Evolutionary conservation across 1,140 invertebrate species (phyloP), one percentile per base, ranked within the genome.

Genomic region (Myzus persicae): DNA sequence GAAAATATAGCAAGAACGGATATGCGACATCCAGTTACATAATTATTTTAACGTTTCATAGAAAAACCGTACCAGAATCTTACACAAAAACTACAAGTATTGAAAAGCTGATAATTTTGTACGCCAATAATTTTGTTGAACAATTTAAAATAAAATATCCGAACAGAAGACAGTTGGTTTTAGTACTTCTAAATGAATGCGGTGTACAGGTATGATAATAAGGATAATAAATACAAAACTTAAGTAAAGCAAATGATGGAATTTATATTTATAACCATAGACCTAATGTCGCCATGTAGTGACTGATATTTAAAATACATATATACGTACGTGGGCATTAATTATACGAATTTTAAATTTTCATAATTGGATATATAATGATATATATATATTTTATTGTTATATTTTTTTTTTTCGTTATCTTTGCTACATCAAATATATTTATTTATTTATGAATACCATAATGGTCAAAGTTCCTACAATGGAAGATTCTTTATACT

Each of bases 131-230:
- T 95, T 99, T 98, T 95, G 96, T 98, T 87, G 96, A 96, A 94
- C 98, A 98, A 94, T 98, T 97, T 96, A 95, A 95, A 38, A 95
- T 96, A 93, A 95, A 96, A 89, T 97, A 97, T 95, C 96, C 96
- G 3, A 95, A 97, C 90, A 96, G 97, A 93, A 97, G 97, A 94
- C 97, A 97, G 20, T 94, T 98, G 81, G 95, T 98, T 51, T 95
- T 99, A 31, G 97, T 97, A 44, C 96, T 97, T 84, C 96, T 97
- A 82, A 99, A 99, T 95, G 98, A 98, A 95, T 98, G 97, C 95
- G 96, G 96, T 82, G 94, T 97, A 67, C 97, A 97, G 96, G 91
- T 93, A 24, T n/a, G 91, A 8, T 18, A 89, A 54, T 31, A 36
- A 38, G 26, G 18, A 38, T 9, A 36, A 88, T 6, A 36, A 90